A percentile compares a stretch with the other conserved stretches of the same genome.
Evolutionary conservation across 2,888 invertebrate species (phyloP).

Genomic region (Lochmaea crataegi): DNA sequence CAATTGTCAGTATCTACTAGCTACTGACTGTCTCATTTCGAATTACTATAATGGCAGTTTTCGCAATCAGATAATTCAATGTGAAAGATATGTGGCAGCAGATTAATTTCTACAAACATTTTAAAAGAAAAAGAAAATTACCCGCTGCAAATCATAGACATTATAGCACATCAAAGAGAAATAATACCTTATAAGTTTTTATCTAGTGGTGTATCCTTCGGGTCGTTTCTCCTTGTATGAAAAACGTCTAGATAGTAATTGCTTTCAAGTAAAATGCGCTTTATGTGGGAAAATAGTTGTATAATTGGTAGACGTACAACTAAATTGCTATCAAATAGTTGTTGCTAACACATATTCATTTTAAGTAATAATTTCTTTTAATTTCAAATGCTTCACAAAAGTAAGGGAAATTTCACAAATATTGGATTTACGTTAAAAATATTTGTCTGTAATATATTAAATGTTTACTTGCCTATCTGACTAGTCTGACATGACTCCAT

Average conservation of each 20-base stretch:
- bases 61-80: slow-evolving; percentile 34
- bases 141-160: slow-evolving; percentile 36
- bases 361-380: not conserved
- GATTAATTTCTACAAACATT: slow-evolving; percentile 37
- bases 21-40: slow-evolving; percentile 5
- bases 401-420: too few relatives aligned
- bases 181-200: slow-evolving; percentile 33
- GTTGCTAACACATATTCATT: not conserved
- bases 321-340: not conserved
- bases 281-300: slow-evolving; percentile 35
- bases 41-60: slow-evolving; percentile 24
- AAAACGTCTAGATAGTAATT: slow-evolving; percentile 30
- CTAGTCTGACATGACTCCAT: too few relatives aligned
- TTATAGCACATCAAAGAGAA: slow-evolving; percentile 39
- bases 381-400: not conserved
- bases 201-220: slow-evolving; percentile 16
- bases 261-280: slow-evolving; percentile 39
- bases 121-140: slow-evolving; percentile 34
- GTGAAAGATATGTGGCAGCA: slow-evolving; percentile 35
- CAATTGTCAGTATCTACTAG: not conserved
- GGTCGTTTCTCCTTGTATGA: slow-evolving; percentile 34
- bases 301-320: slow-evolving; percentile 18
- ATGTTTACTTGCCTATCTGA: too few relatives aligned
- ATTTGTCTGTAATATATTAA: too few relatives aligned
- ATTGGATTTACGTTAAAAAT: too few relatives aligned